phyloP scores from a whole-genome alignment of 2,888 invertebrate species.

The Amiota minor region DNA sequence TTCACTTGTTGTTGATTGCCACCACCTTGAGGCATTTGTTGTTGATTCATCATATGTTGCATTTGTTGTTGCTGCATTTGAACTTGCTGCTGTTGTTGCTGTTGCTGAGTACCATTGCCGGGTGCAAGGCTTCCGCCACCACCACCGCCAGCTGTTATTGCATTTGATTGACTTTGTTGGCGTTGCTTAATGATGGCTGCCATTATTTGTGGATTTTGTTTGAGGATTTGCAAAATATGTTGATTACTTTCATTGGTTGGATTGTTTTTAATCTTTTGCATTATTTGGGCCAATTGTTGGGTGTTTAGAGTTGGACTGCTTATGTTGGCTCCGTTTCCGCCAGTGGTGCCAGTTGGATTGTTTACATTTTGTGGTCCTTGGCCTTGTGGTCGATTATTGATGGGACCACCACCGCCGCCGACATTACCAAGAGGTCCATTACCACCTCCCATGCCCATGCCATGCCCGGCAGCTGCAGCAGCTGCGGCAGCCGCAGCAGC shows the following conservation, averaged over 20 bases:
- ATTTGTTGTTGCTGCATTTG: constrained; percentile 75
- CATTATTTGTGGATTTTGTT: constrained; percentile 95
- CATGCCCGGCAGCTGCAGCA: constrained; percentile 47
- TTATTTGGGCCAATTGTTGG: constrained; percentile 87
- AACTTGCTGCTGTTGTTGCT: constrained; percentile 57
- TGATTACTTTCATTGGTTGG: constrained; percentile 93
- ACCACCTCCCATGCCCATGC: constrained; percentile 57
- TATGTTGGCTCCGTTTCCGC: constrained; percentile 57
- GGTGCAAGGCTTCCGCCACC: constrained; percentile 54
- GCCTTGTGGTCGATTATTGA: constrained; percentile 71
- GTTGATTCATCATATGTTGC: constrained; percentile 72
- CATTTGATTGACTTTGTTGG: constrained; percentile 75
- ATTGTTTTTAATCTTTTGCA: constrained; percentile 92
- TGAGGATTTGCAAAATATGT: constrained; percentile 90
- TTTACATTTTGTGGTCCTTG: constrained; percentile 70
- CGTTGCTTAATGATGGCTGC: constrained; percentile 94
- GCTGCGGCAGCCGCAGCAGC: constrained; percentile 47
- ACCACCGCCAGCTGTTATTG: constrained; percentile 53
- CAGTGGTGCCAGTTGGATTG: constrained; percentile 45
- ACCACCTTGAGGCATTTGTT: constrained; percentile 62
- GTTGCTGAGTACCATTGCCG: constrained; percentile 64
- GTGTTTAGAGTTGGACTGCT: constrained; percentile 71
- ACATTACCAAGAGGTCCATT: constrained; percentile 47
- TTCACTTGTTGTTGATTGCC: constrained; percentile 56
- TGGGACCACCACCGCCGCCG: constrained; percentile 43